Evolutionary conservation across 2,113 vertebrate species (phyloP), one percentile per base, ranked within the genome.

Genomic region (Henicopernis longicauda): DNA sequence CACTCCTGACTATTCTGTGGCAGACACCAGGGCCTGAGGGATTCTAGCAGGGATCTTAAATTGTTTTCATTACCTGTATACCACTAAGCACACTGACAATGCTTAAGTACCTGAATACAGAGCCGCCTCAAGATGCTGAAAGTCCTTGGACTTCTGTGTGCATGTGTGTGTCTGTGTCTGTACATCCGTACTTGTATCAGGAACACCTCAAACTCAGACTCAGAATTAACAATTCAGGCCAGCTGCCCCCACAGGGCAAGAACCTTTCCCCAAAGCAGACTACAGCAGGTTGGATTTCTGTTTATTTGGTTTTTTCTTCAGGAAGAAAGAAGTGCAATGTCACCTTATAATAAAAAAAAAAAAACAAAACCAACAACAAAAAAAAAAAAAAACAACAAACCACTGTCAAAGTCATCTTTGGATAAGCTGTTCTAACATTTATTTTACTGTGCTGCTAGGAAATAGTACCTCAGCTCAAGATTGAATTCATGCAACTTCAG

Each of bases 181-280:
- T 8, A 19, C 1, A 7, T 16, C 54, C 2, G 2, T 38, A 19
- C 6, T 59, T 13, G 1, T n/a, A 55, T 1, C 10, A 20, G 27
- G n/a, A 90, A 81, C 13, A 1, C 31, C 52, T 92, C 65, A 77
- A 11, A 83, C 25, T 38, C 38, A 19, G 57, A 83, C 25, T 38
- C 38, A 19, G 57, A 77, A 52, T 32, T 14, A 70, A 70, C 38
- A 49, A 16, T 17, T 57, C 44, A 62, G 34, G 63, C 12, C 66
- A 40, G 19, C 23, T 74, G n/a, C 13, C 47, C 18, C 3, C 23
- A 34, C 14, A 15, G n/a, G 25, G 10, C 21, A 84, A 21, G 34
- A 63, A 58, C 14, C 49, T 13, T 65, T 59, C 25, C 69, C 23
- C 40, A 71, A 15, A 67, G 59, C 26, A 70, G 45, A 49, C 29